These are phyloP conservation scores for Ahaetulla prasina DNA, from an alignment of 2,113 vertebrate genomes.

Conservation along the genomic window DNA sequence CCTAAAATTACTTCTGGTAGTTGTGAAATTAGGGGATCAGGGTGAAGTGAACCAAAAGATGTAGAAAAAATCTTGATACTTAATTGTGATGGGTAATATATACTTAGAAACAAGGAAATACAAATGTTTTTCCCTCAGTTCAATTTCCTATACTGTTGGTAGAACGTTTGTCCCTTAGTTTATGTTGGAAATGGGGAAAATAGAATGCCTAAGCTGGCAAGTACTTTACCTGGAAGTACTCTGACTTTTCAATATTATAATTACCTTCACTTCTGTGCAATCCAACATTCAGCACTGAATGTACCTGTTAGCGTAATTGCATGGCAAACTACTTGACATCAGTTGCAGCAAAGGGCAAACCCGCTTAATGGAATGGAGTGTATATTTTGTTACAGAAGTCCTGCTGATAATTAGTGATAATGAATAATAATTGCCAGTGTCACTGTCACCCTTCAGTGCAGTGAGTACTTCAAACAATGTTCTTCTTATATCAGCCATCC, in stretches of 20 bases:
- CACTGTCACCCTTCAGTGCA: background rate
- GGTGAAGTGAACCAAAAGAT: background rate
- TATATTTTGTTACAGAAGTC: background rate
- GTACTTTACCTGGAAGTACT: background rate
- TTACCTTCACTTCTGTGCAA: background rate
- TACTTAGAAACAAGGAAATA: background rate
- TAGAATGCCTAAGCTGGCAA: background rate
- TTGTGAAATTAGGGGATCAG: background rate
- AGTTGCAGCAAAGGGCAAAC: background rate
- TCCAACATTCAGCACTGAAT: background rate
- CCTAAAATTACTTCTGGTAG: conserved; percentile 36
- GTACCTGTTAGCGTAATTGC: background rate
- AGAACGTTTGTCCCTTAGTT: background rate
- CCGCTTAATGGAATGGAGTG: background rate
- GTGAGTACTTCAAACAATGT: background rate
- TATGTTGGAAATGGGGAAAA: background rate
- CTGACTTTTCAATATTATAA: no score
- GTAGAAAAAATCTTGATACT: background rate
- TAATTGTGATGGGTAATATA: background rate
- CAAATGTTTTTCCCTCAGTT: background rate
- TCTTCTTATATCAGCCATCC: background rate
- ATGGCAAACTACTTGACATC: background rate
- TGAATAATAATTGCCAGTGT: background rate
- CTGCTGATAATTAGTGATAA: background rate
- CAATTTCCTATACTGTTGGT: rapidly evolving